Evolutionary conservation across 2,797 vertebrate genomes (phyloP), one percentile per base, ranked within the genome.

Genomic region (Eutrigla gurnardus): DNA sequence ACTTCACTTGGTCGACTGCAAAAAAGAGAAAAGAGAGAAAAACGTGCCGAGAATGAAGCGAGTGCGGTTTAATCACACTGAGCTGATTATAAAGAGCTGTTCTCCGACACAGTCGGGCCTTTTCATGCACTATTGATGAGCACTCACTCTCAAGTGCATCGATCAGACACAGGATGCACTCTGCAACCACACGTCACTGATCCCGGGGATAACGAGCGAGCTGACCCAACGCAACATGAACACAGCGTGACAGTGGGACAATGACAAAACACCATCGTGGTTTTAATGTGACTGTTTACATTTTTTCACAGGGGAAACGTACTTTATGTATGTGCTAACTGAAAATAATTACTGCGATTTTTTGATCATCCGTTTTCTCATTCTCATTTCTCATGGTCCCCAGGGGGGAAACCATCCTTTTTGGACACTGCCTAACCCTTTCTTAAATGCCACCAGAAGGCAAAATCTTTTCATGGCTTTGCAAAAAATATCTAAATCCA

Each of bases 1-100:
- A 97, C 90, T 96, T 97, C 65, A 97, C 93, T 65, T 95, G 96
- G 87, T 96, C 94, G 79, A 97, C 96, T 97, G 80, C 15, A 79
- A 69, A 52, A 53, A 25, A 25, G 25, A 25, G 2, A 25, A 25
- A 2, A 25, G 25, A 25, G 25, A 25, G 2, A 25, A 79, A 70
- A 74, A 43, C 1, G 13, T 3, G 11, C 35, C 4, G 2, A 42
- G 9, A 14, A 17, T 15, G 14, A 60, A 42, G 7, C 4, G 1
- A 59, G 12, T 3, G 4, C 3, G 62, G 32, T 9, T 25, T 25
- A 3, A 33, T 43, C n/a, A 62, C 33, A 55, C 17, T 60, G 5
- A 61, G 54, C 12, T 2, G 5, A 32, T 57, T 55, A 33, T 18
- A 32, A 46, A 64, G 5, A 47, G n/a, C 39, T 0, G 15, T 4